Base-by-base conservation (phyloP, 1,140 invertebrate species). In the Saccostrea cuccullata region DNA sequence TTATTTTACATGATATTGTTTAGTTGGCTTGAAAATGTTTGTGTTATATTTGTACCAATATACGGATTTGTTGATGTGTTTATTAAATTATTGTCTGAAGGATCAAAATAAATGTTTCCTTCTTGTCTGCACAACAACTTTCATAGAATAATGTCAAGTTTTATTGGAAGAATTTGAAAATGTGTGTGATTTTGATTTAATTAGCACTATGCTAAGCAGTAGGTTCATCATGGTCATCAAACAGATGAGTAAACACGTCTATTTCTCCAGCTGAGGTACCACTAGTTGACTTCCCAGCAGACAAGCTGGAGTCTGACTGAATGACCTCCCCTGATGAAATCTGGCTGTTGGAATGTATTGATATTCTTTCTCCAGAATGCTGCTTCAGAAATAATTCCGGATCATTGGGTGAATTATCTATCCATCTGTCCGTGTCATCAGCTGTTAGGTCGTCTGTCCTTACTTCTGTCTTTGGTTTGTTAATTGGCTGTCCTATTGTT, bases 191-290 rank as follows among this genome's bases (percentile, higher is more conserved):
- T 64, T 17, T 20, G 58, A 64, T 64, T n/a, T n/a, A n/a, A 82
- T 64, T n/a, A 64, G n/a, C 17, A 64, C 58, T 64, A 64, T 15
- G 26, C 60, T 67, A 67, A 3, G 17, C 30, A 36, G 12, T 36
- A 15, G 15, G 70, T 30, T 77, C 70, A 82, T 85, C 82, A n/a
- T 89, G 84, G 47, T 89, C 88, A 36, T 82, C 55, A 89, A 89
- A 89, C 23, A 89, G 56, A 55, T 89, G 88, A n/a, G 85, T 89
- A 23, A 89, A 89, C 23, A 89, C 85, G 64, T 89, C 88, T 6
- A 89, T 55, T 70, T 89, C 88, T 30, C 84, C 23, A 12, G 23
- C 17, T 30, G 67, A 30, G n/a, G 30, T 55, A 13, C 20, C 20
- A 30, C 73, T 86, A 15, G 70, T 47, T 0, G 77, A 60, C 15